Evolutionary conservation across 2,888 invertebrate genomes (phyloP).

Genomic region (Aspidiotus destructor): DNA sequence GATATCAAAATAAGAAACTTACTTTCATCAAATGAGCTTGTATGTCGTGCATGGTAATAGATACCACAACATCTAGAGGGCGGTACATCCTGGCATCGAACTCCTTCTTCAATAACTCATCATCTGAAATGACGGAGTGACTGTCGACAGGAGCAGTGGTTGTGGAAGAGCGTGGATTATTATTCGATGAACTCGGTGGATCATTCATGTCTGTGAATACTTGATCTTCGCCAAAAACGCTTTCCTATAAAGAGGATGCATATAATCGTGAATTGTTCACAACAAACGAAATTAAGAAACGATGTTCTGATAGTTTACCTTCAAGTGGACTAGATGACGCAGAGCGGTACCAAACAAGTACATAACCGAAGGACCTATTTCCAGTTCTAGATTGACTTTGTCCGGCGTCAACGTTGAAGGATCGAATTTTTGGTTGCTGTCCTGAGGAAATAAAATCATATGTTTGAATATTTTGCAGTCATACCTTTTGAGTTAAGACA

Average conservation of each 20-base stretch:
- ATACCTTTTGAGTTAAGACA: background rate
- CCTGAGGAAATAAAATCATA: slow-evolving; percentile 30
- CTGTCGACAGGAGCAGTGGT: slow-evolving; percentile 30
- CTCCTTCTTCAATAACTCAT: slow-evolving; percentile 37
- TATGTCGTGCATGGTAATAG: slow-evolving; percentile 88
- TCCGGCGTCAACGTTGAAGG: slow-evolving; percentile 77
- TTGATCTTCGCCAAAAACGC: slow-evolving; percentile 95
- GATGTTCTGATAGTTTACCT: slow-evolving; percentile 44
- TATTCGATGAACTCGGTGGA: slow-evolving; percentile 35
- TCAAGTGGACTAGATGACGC: slow-evolving; percentile 75
- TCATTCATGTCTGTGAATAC: slow-evolving; percentile 77
- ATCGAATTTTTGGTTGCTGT: slow-evolving; percentile 67
- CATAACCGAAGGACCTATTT: slow-evolving; percentile 87
- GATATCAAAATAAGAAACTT: slow-evolving; percentile 23
- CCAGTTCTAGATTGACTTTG: slow-evolving; percentile 80
- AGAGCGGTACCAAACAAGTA: slow-evolving; percentile 86
- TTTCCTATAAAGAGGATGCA: slow-evolving; percentile 54
- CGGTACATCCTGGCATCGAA: slow-evolving; percentile 74
- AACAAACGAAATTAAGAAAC: background rate
- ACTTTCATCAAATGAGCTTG: slow-evolving; percentile 85
- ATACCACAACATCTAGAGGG: slow-evolving; percentile 82
- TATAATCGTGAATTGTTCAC: background rate
- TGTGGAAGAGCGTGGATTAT: slow-evolving; percentile 31
- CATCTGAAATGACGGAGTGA: slow-evolving; percentile 43
- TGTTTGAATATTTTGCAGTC: background rate